Evolutionary conservation across 2,113 vertebrate genomes (phyloP).

Genomic region (Perca schrenkii): DNA sequence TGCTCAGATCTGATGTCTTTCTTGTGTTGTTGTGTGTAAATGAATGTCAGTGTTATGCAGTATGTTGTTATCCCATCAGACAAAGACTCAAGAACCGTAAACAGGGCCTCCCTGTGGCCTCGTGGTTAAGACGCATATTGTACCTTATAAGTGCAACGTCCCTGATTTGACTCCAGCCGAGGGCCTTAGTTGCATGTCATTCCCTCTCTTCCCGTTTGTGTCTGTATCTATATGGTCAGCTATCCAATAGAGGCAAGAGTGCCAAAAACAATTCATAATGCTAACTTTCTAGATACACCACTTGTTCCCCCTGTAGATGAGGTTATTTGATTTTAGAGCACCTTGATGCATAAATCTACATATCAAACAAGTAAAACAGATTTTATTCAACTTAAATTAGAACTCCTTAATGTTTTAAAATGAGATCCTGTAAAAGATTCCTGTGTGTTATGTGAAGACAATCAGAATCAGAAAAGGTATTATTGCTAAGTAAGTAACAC

Average conservation of each 20-base stretch:
- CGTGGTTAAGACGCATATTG: neutral
- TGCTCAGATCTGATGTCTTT: too few species aligned
- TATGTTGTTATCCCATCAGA: neutral
- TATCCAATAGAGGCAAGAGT: neutral
- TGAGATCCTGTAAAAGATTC: neutral
- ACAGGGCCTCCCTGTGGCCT: neutral
- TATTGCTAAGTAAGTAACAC: too few species aligned
- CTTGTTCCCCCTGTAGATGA: neutral
- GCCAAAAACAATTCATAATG: neutral
- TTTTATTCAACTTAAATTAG: neutral
- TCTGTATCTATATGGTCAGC: neutral
- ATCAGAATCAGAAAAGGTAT: too few species aligned
- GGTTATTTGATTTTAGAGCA: slow-evolving; percentile 3
- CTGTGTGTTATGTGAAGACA: slow-evolving; percentile 5
- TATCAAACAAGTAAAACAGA: neutral
- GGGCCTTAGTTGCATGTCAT: neutral
- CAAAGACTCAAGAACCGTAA: neutral
- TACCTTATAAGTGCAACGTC: neutral
- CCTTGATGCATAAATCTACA: slow-evolving; percentile 22
- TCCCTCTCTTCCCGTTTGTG: neutral
- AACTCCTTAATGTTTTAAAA: neutral
- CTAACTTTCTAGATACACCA: neutral
- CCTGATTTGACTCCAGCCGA: neutral
- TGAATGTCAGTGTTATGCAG: neutral
- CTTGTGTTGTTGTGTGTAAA: neutral